Evolutionary conservation across 2,113 vertebrate genomes (phyloP), one percentile per base, ranked within the genome.

Genomic region (Gnathonemus echidnorhynchus): DNA sequence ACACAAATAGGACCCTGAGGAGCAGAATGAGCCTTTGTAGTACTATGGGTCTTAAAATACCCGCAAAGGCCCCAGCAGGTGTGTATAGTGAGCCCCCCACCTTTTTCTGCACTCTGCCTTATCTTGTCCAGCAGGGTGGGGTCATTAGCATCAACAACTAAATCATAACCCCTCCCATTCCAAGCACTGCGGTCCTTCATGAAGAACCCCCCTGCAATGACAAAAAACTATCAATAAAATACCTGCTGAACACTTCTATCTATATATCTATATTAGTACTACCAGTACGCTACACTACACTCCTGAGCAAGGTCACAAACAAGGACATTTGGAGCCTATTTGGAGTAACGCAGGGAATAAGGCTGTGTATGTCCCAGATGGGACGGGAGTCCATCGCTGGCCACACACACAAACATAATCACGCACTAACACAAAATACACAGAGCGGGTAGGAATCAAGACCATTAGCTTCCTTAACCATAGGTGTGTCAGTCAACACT

Each of bases 81-180:
- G 10, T 27, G 21, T 11, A 50, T 2, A 27, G 11, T 50, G 1
- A 56, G 86, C 46, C 3, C 8, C 9, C 93, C 8, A 97, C 97
- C 97, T 89, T 62, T 89, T 31, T 94, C 90, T 88, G 96, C 95
- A 48, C 96, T 96, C 15, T 92, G 84, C 86, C 86, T 91, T 53
- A 98, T 93, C 62, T 92, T 94, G 56, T 93, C 58, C 77, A 96
- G 93, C 88, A 97, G 92, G 88, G 94, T 90, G 10, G 94, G 93
- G 88, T 96, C 95, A 89, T 95, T 88, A 1, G 94, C 96, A 19
- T 93, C 93, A 89, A 97, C 35, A n/a, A 96, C 90, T 13, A 94
- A 46, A 6, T 45, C 94, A 91, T 90, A 95, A 17, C 92, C 91
- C 0, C 87, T n/a, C 89, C 94, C 93, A 35, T 88, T 88, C 86